Evolutionary conservation across 2,113 vertebrate species (phyloP).

Genomic region (Hyperopisus bebe): DNA sequence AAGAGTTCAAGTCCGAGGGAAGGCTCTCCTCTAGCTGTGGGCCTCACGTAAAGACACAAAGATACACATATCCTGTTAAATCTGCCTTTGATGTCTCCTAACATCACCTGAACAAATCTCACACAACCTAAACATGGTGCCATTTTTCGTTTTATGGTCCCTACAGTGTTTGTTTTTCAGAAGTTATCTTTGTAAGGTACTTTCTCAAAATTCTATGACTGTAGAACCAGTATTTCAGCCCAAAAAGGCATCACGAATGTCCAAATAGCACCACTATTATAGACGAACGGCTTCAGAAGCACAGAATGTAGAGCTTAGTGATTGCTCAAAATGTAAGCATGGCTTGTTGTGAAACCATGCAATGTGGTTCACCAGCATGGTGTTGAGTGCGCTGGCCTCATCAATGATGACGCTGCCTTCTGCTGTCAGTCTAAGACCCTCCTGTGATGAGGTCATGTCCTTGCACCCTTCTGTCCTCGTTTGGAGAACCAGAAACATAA

Average conservation of each 20-base stretch:
- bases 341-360: background rate
- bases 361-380: slow-evolving; percentile 33
- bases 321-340: background rate
- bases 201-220: background rate
- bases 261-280: background rate
- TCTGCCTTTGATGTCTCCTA: background rate
- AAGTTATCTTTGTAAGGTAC: background rate
- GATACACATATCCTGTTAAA: background rate
- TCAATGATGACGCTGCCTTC: slow-evolving; percentile 69
- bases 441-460: slow-evolving; percentile 46
- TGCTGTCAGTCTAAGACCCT: slow-evolving; percentile 50
- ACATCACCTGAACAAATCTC: background rate
- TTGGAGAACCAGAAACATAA: background rate
- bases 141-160: background rate
- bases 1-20: slow-evolving; percentile 50
- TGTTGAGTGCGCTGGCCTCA: slow-evolving; percentile 29
- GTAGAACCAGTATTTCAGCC: background rate
- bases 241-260: background rate
- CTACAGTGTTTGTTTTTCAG: background rate
- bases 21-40: slow-evolving; percentile 41
- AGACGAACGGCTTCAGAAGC: background rate
- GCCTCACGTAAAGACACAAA: slow-evolving; percentile 31
- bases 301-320: background rate
- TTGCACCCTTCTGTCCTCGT: slow-evolving; percentile 65
- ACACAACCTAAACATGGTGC: background rate